Base-by-base conservation (phyloP, 2,113 vertebrate genomes). In the Podarcis raffonei region DNA sequence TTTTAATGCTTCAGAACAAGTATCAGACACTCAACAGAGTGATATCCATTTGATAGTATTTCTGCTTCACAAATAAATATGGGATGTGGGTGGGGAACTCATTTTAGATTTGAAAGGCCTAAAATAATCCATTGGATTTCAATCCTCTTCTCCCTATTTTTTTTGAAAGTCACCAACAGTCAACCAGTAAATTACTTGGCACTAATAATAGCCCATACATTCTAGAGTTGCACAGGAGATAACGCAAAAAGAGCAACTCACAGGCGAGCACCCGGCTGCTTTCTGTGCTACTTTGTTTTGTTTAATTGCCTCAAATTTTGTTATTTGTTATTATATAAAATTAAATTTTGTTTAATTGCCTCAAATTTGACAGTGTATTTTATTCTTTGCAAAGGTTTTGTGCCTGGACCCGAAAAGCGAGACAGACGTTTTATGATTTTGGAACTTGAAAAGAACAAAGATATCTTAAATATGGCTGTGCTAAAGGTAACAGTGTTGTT, bases 401-500 rank as follows among this genome's bases (percentile, higher is more conserved):
- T 95, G 39, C 5, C 72, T 25, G 18, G 85, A 42, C 75, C 6
- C 75, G 37, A 76, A 91, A 94, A 86, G 91, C 88, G 75, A 87
- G 87, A 95, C 89, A 16, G 89, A 92, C 65, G 62, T 85, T 62
- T 4, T 65, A 74, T 68, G 88, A 3, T 48, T 48, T 2, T 84
- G 82, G 88, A 83, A 6, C 84, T 95, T 1, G 71, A 81, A 72
- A 90, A 80, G 88, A 42, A 83, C 83, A 96, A 90, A 92, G 95
- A 95, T 12, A 88, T 93, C 2, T 90, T 94, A 86, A 93, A 74
- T 85, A 87, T 93, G 84, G 81, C 83, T 82, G 94, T 20, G 48
- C 32, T 97, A 89, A 98, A 98, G 97, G 97, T 97, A 96, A 95
- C 87, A 87, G 53, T n/a, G 35, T 1, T 35, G 7, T 85, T 83